A percentile compares a stretch with the other conserved stretches of the same genome.
Evolutionary conservation across 2,797 vertebrate genomes (phyloP).

Genomic region (Pogonophryne albipinna): DNA sequence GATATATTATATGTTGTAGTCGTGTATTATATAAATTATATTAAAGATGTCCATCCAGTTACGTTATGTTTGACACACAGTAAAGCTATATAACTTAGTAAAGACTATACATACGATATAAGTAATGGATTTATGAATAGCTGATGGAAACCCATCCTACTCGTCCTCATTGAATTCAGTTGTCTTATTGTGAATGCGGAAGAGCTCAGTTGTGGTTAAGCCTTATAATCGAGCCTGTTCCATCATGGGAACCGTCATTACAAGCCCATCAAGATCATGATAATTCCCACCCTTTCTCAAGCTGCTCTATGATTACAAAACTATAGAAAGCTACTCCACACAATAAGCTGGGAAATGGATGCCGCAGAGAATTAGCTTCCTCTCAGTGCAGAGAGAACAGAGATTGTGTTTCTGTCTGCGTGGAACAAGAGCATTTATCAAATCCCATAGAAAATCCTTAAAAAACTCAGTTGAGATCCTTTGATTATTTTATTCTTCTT

Average conservation of each 20-base stretch:
- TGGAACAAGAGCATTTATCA: constrained; percentile 64
- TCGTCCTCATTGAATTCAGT: constrained; percentile 22
- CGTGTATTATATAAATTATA: too few species aligned
- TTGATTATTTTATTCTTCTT: constrained; percentile 53
- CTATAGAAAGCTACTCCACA: constrained; percentile 44
- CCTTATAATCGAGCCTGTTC: constrained; percentile 35
- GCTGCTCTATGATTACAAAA: constrained; percentile 53
- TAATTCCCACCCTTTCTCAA: constrained; percentile 41
- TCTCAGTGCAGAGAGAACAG: constrained; percentile 44
- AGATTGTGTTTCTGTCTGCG: constrained; percentile 51
- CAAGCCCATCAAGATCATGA: constrained; percentile 39
- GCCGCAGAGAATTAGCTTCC: constrained; percentile 50
- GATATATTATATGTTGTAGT: too few species aligned
- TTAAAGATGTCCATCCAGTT: too few species aligned
- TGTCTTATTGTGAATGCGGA: constrained; percentile 39
- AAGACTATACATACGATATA: neutral
- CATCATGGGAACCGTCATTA: constrained; percentile 48
- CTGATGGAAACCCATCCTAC: constrained; percentile 11
- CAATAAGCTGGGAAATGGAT: constrained; percentile 50
- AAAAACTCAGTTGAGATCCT: constrained; percentile 59
- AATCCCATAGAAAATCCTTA: constrained; percentile 66
- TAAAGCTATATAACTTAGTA: neutral
- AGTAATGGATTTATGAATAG: constrained; percentile 4
- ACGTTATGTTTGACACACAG: neutral
- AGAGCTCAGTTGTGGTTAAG: constrained; percentile 38